These are phyloP conservation scores for Chelonus insularis DNA, from an alignment of 1,140 invertebrate species.

Conservation along the genomic window DNA sequence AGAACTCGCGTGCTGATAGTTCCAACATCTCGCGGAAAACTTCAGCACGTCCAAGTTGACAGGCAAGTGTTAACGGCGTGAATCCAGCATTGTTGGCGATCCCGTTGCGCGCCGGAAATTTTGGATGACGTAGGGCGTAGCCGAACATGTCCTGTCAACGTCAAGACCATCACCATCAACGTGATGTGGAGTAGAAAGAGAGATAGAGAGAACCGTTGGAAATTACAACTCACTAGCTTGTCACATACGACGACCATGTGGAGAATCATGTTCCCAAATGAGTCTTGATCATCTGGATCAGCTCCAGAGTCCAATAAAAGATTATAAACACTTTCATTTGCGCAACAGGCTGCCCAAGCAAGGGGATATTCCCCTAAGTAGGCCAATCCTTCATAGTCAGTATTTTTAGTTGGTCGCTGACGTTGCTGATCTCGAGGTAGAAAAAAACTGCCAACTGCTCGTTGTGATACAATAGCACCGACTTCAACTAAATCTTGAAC, in stretches of 20 bases:
- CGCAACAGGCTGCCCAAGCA: constrained; percentile 95
- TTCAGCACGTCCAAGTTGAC: constrained; percentile 91
- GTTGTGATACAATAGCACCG: constrained; percentile 87
- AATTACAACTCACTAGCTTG: constrained; percentile 75
- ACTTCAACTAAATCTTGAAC: constrained; percentile 89
- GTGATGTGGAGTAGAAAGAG: neutral
- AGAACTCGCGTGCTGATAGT: constrained; percentile 92
- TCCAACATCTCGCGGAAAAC: constrained; percentile 99
- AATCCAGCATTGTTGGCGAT: constrained; percentile 86
- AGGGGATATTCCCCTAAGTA: constrained; percentile 96
- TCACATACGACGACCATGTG: constrained; percentile 98
- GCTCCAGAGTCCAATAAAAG: constrained; percentile 87
- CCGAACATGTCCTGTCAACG: constrained; percentile 91
- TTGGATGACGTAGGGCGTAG: constrained; percentile 93
- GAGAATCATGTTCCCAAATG: constrained; percentile 93
- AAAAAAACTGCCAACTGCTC: constrained; percentile 92
- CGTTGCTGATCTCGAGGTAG: constrained; percentile 88
- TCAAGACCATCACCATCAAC: constrained; percentile 1
- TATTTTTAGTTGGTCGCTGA: constrained; percentile 71
- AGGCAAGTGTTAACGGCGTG: constrained; percentile 93
- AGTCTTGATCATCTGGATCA: constrained; percentile 89
- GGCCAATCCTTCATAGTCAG: constrained; percentile 93
- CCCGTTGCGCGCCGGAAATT: constrained; percentile 86
- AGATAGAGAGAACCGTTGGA: neutral
- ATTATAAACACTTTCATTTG: constrained; percentile 97